Base-by-base conservation (phyloP, 2,888 invertebrate species). In the Drosophila vallismaia region DNA sequence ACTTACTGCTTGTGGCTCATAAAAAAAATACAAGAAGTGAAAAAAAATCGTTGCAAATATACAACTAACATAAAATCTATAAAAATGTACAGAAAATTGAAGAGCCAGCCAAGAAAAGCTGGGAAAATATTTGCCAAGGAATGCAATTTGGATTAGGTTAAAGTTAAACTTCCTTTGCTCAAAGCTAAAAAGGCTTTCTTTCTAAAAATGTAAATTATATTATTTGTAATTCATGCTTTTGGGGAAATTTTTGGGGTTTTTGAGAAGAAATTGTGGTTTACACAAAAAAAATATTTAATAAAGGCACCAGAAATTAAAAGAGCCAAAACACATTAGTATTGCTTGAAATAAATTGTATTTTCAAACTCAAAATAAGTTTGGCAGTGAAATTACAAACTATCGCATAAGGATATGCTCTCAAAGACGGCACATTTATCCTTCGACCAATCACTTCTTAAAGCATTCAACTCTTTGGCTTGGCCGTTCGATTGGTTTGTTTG, bases 1-100 rank as follows among this genome's bases (percentile, higher is more conserved):
- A 71, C 83, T 80, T 74, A 75, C 69, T 59, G 71, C 75, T 77
- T 75, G 71, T 82, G 62, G 62, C 82, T 78, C 76, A 63, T 62
- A 76, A 58, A 75, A 51, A 52, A 49, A 26, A 14, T 26, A 12
- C 19, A 42, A 42, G 9, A 19, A 19, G 19, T 24, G 4, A 1
- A 44, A 24, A 54, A 51, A 49, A 45, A 31, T 53, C 51, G 36
- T 31, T 31, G 40, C 48, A 69, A 69, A 69, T 51, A 62, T 63
- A 48, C 60, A 62, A 62, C 60, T 67, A 67, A 70, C 64, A 71
- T 44, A 63, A 66, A 66, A 60, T 70, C 42, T 70, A 58, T 56
- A 66, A 63, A 63, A 66, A 55, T 64, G 38, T 59, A 55, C 84
- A 79, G 63, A 62, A 57, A 74, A 79, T 68, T 79, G 71, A 71